Evolutionary conservation across 2,113 vertebrate species (phyloP), one percentile per base, ranked within the genome.

Genomic region (Cinclus cinclus): DNA sequence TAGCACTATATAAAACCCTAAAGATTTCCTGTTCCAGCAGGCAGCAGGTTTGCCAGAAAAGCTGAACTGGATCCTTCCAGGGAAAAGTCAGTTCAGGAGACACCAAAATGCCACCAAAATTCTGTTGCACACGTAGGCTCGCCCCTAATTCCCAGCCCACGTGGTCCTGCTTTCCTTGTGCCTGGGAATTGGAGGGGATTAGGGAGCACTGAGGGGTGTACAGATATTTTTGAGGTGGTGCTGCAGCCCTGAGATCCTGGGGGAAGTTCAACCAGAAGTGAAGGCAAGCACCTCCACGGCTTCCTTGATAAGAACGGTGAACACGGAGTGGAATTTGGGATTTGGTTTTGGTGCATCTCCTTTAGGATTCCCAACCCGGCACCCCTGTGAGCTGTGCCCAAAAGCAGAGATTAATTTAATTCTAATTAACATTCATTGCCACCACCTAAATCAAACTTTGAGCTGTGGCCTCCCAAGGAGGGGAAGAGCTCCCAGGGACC

Each of bases 1-100:
- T 92, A 94, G 83, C 30, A 63, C 89, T 49, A 37, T 46, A 82
- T 87, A 92, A 94, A 94, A 89, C 80, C 52, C 37, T 89, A 83
- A 96, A 96, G 89, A 92, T 92, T 92, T 95, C 94, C 91, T 93
- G 83, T 89, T 91, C 25, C 87, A 92, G 65, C 73, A 60, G 79
- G 84, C 44, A 73, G 91, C 37, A 39, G 69, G 77, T 73, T 68
- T 94, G 9, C 28, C 44, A 30, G 73, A 94, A 96, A 95, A 90
- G 33, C 67, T 56, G 96, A 94, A 71, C 73, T 90, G 94, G 91
- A 91, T 73, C 80, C 7, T 47, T 56, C 17, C 74, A 44, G 33
- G 69, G 17, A 35, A 39, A 82, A 87, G 22, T 30, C 76, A 47
- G 3, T 4, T 14, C 4, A 4, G 69, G 73, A 63, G 76, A 59